A percentile compares a stretch with the other conserved stretches of the same genome.
Conservation (phyloP, 2,888 invertebrate species). For the Cactoblastis cactorum region DNA sequence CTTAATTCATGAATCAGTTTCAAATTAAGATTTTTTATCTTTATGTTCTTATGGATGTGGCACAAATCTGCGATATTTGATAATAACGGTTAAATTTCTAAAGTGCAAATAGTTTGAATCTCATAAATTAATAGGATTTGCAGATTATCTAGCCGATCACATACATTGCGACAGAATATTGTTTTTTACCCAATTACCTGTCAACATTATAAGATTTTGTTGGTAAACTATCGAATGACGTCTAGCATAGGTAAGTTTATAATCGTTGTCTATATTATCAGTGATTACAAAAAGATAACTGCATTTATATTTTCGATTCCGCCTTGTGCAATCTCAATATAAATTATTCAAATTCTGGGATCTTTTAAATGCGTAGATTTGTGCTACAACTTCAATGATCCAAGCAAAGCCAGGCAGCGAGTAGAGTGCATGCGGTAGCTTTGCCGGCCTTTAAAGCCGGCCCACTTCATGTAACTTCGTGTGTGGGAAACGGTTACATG, state of each 20-base stretch:
- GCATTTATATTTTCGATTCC: too few species aligned
- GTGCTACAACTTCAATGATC: background rate
- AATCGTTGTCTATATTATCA: too few species aligned
- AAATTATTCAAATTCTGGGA: background rate
- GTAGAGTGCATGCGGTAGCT: conserved; percentile 72
- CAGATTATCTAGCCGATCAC: too few species aligned
- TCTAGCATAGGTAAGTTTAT: too few species aligned
- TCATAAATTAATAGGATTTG: background rate
- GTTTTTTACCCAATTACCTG: too few species aligned
- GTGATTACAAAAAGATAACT: too few species aligned
- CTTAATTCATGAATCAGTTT: conserved; percentile 18
- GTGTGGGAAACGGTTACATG: conserved; percentile 30
- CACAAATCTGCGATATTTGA: background rate
- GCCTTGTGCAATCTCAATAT: too few species aligned
- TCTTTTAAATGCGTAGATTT: background rate
- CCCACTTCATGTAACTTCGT: conserved; percentile 51
- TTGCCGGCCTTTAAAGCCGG: conserved; percentile 55
- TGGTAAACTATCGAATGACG: too few species aligned
- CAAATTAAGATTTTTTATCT: background rate
- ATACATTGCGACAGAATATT: too few species aligned
- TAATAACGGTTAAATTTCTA: too few species aligned
- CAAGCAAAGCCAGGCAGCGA: conserved; percentile 51
- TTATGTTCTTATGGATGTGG: background rate
- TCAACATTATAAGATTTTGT: too few species aligned
- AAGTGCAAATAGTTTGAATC: background rate